phyloP scores from a whole-genome alignment of 2,888 invertebrate species.

The Acleris emargana region DNA sequence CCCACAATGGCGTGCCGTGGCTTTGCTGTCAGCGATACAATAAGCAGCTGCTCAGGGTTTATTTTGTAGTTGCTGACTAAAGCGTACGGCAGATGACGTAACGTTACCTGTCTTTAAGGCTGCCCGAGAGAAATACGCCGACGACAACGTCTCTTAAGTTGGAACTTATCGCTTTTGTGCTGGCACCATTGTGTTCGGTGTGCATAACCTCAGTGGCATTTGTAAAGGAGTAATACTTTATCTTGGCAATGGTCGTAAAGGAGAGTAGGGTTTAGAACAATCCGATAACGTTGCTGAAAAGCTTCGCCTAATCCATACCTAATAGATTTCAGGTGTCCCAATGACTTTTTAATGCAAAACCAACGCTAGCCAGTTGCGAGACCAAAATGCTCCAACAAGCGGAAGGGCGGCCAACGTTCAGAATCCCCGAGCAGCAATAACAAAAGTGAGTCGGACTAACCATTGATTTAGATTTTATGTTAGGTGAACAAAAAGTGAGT shows the following conservation, averaged over 20 bases:
- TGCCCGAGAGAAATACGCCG: conserved; percentile 46
- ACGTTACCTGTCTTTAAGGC: conserved; percentile 64
- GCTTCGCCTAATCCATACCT: neutral
- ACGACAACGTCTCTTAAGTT: conserved; percentile 51
- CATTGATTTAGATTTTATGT: conserved; percentile 80
- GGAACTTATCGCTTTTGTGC: conserved; percentile 57
- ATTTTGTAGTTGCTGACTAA: conserved; percentile 64
- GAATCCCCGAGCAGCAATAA: conserved; percentile 75
- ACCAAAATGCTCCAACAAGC: conserved; percentile 59
- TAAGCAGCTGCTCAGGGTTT: conserved; percentile 71
- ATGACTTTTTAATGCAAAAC: conserved; percentile 62
- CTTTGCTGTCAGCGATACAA: conserved; percentile 78
- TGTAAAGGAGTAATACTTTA: conserved; percentile 14
- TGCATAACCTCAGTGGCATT: conserved; percentile 30
- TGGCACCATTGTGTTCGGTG: conserved; percentile 27
- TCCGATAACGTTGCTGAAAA: neutral
- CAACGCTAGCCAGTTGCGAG: conserved; percentile 44
- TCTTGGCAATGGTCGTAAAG: neutral
- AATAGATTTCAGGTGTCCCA: conserved; percentile 46
- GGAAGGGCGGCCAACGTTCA: conserved; percentile 54
- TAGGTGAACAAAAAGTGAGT: conserved; percentile 67
- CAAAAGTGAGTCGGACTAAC: conserved; percentile 78
- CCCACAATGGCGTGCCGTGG: conserved; percentile 71
- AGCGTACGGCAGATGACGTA: conserved; percentile 65
- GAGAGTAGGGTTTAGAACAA: neutral